Percentiles rank a stretch among this genome's conserved stretches.
Evolutionary conservation across 2,888 invertebrate species (phyloP).

Genomic region (Crocallis elinguaria): DNA sequence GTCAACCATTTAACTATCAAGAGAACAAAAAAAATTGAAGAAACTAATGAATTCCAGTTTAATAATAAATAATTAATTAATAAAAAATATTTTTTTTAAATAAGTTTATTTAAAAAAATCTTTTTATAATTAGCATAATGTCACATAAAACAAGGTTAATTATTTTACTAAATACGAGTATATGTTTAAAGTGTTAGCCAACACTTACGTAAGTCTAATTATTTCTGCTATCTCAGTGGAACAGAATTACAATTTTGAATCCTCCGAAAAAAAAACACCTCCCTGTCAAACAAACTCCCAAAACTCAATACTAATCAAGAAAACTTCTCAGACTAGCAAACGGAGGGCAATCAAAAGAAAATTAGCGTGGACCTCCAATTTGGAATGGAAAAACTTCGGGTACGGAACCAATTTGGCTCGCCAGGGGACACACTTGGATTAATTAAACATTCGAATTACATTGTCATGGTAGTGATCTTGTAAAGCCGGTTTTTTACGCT

Average conservation of each 20-base stretch:
- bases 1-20: too few species aligned
- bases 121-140: too few species aligned
- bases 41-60: too few species aligned
- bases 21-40: too few species aligned
- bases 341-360: slow-evolving; percentile 67
- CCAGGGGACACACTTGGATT: slow-evolving; percentile 66
- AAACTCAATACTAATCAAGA: slow-evolving; percentile 52
- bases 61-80: too few species aligned
- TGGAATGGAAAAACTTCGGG: slow-evolving; percentile 68
- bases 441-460: slow-evolving; percentile 59
- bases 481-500: slow-evolving; percentile 24
- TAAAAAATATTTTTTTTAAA: too few species aligned
- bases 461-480: slow-evolving; percentile 42
- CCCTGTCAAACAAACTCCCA: slow-evolving; percentile 34
- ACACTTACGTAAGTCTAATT: too few species aligned
- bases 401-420: slow-evolving; percentile 59
- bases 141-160: too few species aligned
- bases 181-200: too few species aligned
- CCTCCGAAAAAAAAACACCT: slow-evolving; percentile 3
- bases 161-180: too few species aligned
- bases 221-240: background rate
- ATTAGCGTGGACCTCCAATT: slow-evolving; percentile 62
- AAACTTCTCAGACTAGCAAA: slow-evolving; percentile 49
- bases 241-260: background rate
- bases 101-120: too few species aligned